Conservation (phyloP, 1,140 invertebrate genomes). For the Adoxophyes honmai region DNA sequence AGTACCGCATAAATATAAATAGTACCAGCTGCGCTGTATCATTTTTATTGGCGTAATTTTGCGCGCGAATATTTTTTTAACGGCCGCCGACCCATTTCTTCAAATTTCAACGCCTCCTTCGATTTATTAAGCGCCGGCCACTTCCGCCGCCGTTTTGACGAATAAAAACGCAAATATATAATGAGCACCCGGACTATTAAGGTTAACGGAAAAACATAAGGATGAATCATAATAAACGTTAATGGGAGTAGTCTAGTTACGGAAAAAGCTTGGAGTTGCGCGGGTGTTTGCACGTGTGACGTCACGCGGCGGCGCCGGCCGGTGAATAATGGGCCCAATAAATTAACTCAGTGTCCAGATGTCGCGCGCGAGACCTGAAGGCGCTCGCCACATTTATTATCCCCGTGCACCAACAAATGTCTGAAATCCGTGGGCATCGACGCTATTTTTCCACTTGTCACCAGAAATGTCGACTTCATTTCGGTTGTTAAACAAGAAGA, state of each 20-base stretch:
- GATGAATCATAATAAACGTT: slow-evolving; percentile 31
- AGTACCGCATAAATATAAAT: slow-evolving; percentile 9
- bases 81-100: slow-evolving; percentile 9
- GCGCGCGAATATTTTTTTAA: slow-evolving; percentile 12
- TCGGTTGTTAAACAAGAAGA: slow-evolving; percentile 11
- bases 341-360: slow-evolving; percentile 42
- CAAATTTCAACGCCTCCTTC: slow-evolving; percentile 17
- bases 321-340: slow-evolving; percentile 40
- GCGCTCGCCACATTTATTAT: slow-evolving; percentile 36
- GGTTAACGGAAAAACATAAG: slow-evolving; percentile 34
- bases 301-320: slow-evolving; percentile 30
- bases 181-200: slow-evolving; percentile 30
- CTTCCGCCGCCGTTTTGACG: neutral
- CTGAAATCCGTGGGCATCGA: slow-evolving; percentile 5
- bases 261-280: slow-evolving; percentile 26
- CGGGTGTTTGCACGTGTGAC: slow-evolving; percentile 28
- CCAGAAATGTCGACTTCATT: slow-evolving; percentile 1
- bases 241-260: slow-evolving; percentile 19
- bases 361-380: slow-evolving; percentile 35
- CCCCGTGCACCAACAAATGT: neutral
- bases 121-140: slow-evolving; percentile 3
- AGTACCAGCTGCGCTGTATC: neutral
- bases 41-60: slow-evolving; percentile 17
- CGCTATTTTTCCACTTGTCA: neutral
- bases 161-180: slow-evolving; percentile 3